phyloP scores from a whole-genome alignment of 1,140 invertebrate genomes.

The Babylonia areolata region DNA sequence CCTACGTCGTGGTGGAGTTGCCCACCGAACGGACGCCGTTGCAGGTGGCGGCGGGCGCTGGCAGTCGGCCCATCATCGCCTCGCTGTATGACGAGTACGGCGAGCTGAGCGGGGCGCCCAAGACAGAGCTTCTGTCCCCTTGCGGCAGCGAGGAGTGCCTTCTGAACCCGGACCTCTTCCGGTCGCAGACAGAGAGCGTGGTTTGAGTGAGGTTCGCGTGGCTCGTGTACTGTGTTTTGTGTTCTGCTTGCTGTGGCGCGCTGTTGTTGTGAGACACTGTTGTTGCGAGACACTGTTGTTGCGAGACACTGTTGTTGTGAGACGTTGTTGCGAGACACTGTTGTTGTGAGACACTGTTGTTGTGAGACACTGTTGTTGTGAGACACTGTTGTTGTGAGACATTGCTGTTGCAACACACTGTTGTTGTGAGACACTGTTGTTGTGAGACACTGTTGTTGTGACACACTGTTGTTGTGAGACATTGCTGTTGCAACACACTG shows the following conservation, averaged over 20 bases:
- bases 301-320: neutral
- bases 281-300: too few species aligned
- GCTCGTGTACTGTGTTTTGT: too few species aligned
- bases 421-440: neutral
- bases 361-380: neutral
- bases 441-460: too few species aligned
- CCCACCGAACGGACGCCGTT: constrained; percentile 24
- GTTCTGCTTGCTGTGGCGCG: neutral
- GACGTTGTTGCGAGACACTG: neutral
- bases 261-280: neutral
- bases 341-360: neutral
- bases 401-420: neutral
- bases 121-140: constrained; percentile 30
- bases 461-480: too few species aligned
- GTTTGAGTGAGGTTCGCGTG: neutral
- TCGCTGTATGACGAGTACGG: constrained; percentile 38
- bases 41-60: neutral
- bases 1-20: constrained; percentile 1
- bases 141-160: constrained; percentile 36
- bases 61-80: constrained; percentile 12
- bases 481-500: too few species aligned
- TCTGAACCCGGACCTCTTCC: constrained; percentile 18
- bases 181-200: constrained; percentile 20
- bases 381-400: too few species aligned
- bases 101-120: constrained; percentile 18